Evolutionary conservation across 2,888 invertebrate genomes (phyloP), one percentile per base, ranked within the genome.

Genomic region (Seira musarum): DNA sequence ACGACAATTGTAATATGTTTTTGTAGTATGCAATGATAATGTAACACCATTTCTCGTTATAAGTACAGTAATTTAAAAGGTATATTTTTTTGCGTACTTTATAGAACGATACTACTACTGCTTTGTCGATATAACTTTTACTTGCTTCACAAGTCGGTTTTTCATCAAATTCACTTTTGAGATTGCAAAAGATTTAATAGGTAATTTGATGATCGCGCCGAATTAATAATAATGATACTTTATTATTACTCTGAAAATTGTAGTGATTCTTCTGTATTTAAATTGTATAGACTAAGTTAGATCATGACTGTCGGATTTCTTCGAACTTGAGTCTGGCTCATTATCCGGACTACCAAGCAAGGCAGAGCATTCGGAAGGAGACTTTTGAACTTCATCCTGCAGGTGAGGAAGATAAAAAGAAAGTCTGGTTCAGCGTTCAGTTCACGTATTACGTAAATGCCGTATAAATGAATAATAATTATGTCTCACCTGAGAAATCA

Each of bases 401-500:
- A 46, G 46, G 46, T 6, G 13, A 49, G 53, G 24, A 25, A 17
- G 25, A 8, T 60, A 15, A 49, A 69, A 57, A 25, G 35, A 22
- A 46, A 21, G 19, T 15, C 57, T 57, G 57, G n/a, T n/a, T n/a
- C n/a, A n/a, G n/a, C n/a, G 46, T 46, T 46, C 13, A 46, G 46
- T 46, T 46, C 13, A 46, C 8, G 46, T 46, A 10, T 46, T 46
- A 46, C 13, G 46, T 6, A 13, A 10, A 46, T 10, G 22, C 17
- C 57, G 10, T n/a, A 57, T 17, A n/a, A n/a, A n/a, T n/a, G n/a
- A n/a, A n/a, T n/a, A n/a, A 60, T 60, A 5, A 30, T 10, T 30
- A n/a, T 6, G 19, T 5, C 19, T 49, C 82, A 87, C 91, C 89
- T 91, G 91, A 84, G 91, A 91, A 86, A 91, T 89, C 87, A 91